phyloP scores from a whole-genome alignment of 2,113 vertebrate species.

The Choloepus hoffmanni region DNA sequence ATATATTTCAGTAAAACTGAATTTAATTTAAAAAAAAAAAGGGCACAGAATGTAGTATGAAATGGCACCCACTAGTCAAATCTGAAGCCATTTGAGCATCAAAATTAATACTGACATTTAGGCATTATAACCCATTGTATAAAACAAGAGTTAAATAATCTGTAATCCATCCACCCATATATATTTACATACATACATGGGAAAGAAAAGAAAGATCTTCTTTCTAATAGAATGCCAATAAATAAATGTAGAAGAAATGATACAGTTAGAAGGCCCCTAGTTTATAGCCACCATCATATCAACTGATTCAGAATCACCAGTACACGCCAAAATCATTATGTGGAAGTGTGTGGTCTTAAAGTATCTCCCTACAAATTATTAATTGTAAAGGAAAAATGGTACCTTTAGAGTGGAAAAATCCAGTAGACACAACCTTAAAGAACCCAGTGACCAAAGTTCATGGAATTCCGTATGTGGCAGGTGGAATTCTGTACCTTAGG shows the following conservation, averaged over 20 bases:
- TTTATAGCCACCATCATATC: not conserved
- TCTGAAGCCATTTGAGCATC: not conserved
- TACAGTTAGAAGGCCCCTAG: not conserved
- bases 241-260: not conserved
- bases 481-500: no score
- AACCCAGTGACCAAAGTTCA: not conserved
- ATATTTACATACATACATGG: not conserved
- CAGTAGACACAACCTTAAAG: not conserved
- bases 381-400: not conserved
- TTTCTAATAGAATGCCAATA: not conserved
- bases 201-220: not conserved
- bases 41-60: not conserved
- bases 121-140: not conserved
- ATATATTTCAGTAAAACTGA: no score
- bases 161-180: not conserved
- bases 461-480: not conserved
- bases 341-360: not conserved
- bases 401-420: not conserved
- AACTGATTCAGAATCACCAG: not conserved
- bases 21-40: no score
- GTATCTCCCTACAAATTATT: not conserved
- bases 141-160: constrained; percentile 9
- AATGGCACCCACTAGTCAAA: not conserved
- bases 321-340: not conserved
- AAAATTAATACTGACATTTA: not conserved